Base-by-base conservation (phyloP, 2,113 vertebrate species). In the Planiliza haematocheilus region DNA sequence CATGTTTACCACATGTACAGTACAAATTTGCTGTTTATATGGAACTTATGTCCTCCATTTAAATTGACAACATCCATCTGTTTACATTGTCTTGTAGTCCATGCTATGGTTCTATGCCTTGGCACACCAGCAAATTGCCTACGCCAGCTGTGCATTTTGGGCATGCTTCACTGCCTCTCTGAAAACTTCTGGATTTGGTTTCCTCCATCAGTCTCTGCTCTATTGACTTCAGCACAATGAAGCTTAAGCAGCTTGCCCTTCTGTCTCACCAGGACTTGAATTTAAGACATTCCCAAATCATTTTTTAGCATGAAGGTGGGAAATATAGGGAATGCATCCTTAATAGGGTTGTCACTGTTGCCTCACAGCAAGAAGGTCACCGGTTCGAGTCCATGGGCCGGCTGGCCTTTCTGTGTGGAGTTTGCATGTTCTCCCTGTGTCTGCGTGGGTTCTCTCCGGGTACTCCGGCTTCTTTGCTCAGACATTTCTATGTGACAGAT, bases 121-220 rank as follows among this genome's bases (percentile, higher is more conserved):
- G 67, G 30, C 36, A 55, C 49, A 38, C 59, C 63, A 77, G 50
- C 21, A 51, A 20, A 64, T 37, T 66, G 62, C 20, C 57, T 6
- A 7, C 36, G 63, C 64, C 86, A 82, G 30, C 79, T 85, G 86
- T 70, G 56, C 59, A 59, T 73, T 61, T 74, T 80, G 64, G 43
- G 18, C 63, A 59, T 65, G 60, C 49, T 59, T 70, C 60, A 36
- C 16, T 7, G 52, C 39, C 58, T 70, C 59, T 58, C 70, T 39
- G 7, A 72, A 59, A 57, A 79, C 69, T 53, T 49, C 11, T 49
- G 79, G 66, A 34, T 60, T 89, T 73, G 75, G 81, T 82, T 88
- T 86, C 74, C 70, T 79, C 42, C 42, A 24, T 55, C 77, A 51
- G 63, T 50, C 43, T 58, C 79, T 64, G 56, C 56, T 51, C 20